Conservation (phyloP, 2,888 invertebrate genomes). For the Emmelina monodactyla region DNA sequence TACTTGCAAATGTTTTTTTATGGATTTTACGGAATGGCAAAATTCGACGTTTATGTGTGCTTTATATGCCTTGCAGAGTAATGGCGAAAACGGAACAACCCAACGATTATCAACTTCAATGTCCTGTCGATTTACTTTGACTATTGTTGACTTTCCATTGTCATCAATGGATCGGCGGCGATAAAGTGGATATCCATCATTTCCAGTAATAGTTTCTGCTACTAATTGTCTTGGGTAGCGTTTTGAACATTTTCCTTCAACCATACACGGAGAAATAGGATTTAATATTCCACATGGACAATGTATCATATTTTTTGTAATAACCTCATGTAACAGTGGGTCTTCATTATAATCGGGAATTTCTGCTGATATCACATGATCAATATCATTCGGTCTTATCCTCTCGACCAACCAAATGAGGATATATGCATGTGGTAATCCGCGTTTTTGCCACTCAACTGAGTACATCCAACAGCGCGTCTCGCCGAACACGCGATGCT, state of each 20-base stretch:
- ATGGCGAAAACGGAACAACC: constrained; percentile 12
- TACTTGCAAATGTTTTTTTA: constrained; percentile 16
- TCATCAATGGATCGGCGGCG: constrained; percentile 5
- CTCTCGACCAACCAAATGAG: constrained; percentile 16
- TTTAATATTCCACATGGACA: constrained; percentile 5
- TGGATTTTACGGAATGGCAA: constrained; percentile 7
- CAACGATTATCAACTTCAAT: constrained; percentile 7
- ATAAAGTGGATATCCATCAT: constrained; percentile 7
- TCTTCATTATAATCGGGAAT: constrained; percentile 17
- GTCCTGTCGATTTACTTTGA: not conserved
- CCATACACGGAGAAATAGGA: constrained; percentile 4
- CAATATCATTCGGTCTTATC: constrained; percentile 17
- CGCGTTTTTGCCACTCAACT: constrained; percentile 19
- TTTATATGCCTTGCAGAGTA: constrained; percentile 9
- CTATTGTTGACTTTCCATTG: constrained; percentile 1
- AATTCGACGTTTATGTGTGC: constrained; percentile 14
- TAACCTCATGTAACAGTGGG: constrained; percentile 7
- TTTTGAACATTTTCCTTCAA: constrained; percentile 5
- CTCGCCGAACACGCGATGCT: constrained; percentile 8
- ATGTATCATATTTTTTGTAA: constrained; percentile 2
- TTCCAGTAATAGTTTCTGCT: constrained; percentile 3
- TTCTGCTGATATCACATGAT: constrained; percentile 16
- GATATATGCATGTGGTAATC: constrained; percentile 16
- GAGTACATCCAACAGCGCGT: constrained; percentile 19
- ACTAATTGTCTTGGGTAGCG: constrained; percentile 1